These are phyloP conservation scores for Perca flavescens DNA, from an alignment of 2,113 vertebrate genomes.

Conservation along the genomic window DNA sequence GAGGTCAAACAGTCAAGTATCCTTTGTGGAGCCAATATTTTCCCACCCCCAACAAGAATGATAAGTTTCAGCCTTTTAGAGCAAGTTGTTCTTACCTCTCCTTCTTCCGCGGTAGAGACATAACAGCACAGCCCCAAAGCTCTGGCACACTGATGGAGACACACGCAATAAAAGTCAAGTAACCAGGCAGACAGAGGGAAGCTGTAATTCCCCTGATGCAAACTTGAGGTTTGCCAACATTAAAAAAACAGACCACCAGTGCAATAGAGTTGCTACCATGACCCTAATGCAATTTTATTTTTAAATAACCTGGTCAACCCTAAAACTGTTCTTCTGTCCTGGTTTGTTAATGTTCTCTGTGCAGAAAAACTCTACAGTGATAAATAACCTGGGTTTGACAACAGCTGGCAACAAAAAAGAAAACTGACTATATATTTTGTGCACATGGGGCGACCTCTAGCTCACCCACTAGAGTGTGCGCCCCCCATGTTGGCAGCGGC, in stretches of 20 bases:
- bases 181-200: not conserved
- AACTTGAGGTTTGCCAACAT: not conserved
- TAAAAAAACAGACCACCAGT: not conserved
- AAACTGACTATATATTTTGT: not conserved
- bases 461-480: too few species aligned
- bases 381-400: conserved; percentile 8
- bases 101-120: conserved; percentile 89
- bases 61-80: not conserved
- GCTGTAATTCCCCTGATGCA: not conserved
- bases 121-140: conserved; percentile 95
- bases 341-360: not conserved
- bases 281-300: not conserved
- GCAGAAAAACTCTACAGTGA: not conserved
- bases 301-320: not conserved
- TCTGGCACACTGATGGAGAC: conserved; percentile 88
- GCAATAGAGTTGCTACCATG: not conserved
- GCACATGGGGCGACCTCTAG: not conserved
- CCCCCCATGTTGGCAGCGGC: too few species aligned
- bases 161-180: conserved; percentile 6
- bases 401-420: not conserved
- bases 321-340: not conserved
- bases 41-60: too few species aligned
- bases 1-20: too few species aligned
- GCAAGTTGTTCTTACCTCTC: conserved; percentile 86
- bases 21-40: too few species aligned